A percentile compares a stretch with the other conserved stretches of the same genome.
Evolutionary conservation across 2,113 vertebrate species (phyloP).

Genomic region (Malaclemys terrapin): DNA sequence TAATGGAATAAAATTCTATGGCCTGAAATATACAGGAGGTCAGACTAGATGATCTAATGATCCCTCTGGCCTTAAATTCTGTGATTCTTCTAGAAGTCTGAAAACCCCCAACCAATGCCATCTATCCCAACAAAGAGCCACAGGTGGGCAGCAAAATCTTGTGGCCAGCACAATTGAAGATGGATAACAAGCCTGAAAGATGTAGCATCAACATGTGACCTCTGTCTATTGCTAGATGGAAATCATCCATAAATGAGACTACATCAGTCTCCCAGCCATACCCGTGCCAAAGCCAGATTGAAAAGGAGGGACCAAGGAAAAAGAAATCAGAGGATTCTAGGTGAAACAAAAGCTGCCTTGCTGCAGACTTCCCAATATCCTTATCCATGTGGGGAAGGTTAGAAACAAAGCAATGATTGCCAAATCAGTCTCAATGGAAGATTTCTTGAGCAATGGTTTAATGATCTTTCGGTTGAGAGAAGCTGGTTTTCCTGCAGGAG

Average conservation of each 20-base stretch:
- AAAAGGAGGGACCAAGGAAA: background rate
- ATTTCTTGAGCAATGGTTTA: background rate
- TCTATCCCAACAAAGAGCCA: background rate
- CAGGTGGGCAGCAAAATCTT: background rate
- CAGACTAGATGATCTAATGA: too few relatives aligned
- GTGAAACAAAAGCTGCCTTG: background rate
- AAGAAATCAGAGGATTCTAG: background rate
- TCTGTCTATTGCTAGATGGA: background rate
- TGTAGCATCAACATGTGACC: background rate
- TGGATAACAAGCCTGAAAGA: background rate
- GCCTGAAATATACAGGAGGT: too few relatives aligned
- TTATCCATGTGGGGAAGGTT: background rate
- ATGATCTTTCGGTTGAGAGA: background rate
- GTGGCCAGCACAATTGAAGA: background rate
- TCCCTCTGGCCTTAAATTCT: too few relatives aligned
- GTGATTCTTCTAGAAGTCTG: background rate
- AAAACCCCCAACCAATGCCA: background rate
- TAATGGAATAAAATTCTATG: too few relatives aligned
- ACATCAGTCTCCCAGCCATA: background rate
- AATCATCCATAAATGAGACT: background rate
- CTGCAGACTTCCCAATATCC: too few relatives aligned
- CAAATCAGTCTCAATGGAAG: background rate
- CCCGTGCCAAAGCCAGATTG: background rate
- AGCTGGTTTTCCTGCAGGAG: background rate
- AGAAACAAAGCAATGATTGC: background rate